Conservation (phyloP, 92 coral and sea anemone genomes). For the Pocillopora grandis region DNA sequence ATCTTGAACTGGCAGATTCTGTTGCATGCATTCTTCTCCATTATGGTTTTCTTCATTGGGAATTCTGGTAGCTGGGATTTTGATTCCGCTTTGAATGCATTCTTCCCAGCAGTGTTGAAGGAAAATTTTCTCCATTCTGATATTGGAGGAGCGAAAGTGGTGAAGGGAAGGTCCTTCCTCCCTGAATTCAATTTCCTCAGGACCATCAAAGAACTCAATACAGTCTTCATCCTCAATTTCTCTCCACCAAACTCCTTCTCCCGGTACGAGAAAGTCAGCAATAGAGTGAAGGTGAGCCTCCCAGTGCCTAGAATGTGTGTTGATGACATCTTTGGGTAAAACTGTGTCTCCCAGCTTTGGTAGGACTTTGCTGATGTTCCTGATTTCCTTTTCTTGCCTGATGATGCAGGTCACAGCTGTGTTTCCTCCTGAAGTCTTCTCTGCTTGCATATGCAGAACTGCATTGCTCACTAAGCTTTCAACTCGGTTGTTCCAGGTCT, state of each 20-base stretch:
- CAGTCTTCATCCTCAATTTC: conserved; percentile 47
- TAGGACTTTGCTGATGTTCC: conserved; percentile 43
- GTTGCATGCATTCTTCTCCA: too few species aligned
- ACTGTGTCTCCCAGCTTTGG: conserved; percentile 47
- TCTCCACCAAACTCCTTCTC: conserved; percentile 65
- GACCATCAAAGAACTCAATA: conserved; percentile 71
- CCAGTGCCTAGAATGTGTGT: conserved; percentile 62
- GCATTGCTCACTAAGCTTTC: conserved; percentile 55
- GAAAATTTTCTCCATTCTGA: too few species aligned
- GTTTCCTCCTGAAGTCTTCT: background rate
- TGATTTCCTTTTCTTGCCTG: conserved; percentile 47
- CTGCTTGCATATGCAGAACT: conserved; percentile 52
- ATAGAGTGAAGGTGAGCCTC: conserved; percentile 48
- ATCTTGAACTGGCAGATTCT: too few species aligned
- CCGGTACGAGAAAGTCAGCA: conserved; percentile 56
- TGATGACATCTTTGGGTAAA: conserved; percentile 23
- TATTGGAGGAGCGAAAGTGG: conserved; percentile 29
- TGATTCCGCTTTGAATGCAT: background rate
- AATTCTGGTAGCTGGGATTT: background rate
- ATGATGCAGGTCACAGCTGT: conserved; percentile 10
- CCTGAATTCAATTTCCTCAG: conserved; percentile 37
- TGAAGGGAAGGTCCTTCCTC: conserved; percentile 44
- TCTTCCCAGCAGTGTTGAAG: too few species aligned
- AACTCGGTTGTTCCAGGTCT: conserved; percentile 54
- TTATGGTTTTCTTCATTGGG: background rate